phyloP scores from a whole-genome alignment of 2,113 vertebrate species.

The Ursus arctos region DNA sequence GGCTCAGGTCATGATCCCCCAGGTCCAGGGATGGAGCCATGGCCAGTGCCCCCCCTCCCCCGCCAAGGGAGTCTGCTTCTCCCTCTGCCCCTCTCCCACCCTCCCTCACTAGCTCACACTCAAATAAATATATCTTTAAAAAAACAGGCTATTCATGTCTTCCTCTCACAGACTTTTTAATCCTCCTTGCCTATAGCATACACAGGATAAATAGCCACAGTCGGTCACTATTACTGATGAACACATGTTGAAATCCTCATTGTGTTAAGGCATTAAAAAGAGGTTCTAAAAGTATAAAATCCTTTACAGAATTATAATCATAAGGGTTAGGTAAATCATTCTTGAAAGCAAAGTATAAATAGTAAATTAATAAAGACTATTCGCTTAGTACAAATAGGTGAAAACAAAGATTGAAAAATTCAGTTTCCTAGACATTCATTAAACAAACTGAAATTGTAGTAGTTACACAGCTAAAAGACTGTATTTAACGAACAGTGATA shows the following conservation, averaged over 20 bases:
- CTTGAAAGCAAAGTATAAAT: background rate
- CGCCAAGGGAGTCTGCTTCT: background rate
- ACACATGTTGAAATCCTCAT: conserved; percentile 28
- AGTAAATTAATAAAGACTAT: background rate
- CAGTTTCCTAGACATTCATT: background rate
- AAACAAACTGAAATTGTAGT: background rate
- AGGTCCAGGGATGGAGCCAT: background rate
- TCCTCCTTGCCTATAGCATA: background rate
- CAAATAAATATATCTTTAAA: background rate
- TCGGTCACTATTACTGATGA: conserved; percentile 37
- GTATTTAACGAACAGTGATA: conserved; percentile 49
- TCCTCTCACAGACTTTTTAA: background rate
- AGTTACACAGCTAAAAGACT: background rate
- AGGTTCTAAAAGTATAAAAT: conserved; percentile 43
- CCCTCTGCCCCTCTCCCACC: background rate
- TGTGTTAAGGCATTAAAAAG: conserved; percentile 44
- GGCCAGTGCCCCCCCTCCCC: background rate
- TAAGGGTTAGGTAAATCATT: conserved; percentile 29
- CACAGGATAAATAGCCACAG: conserved; percentile 34
- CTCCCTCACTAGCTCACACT: background rate
- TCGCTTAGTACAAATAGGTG: conserved; percentile 38
- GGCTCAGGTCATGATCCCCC: background rate
- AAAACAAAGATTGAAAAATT: conserved; percentile 57
- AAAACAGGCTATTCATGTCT: background rate
- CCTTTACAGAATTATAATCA: conserved; percentile 12